Percentiles rank a stretch among this genome's conserved stretches.
These are phyloP conservation scores for Cephus pulcher DNA, from an alignment of 2,888 invertebrate genomes.

Conservation along the genomic window DNA sequence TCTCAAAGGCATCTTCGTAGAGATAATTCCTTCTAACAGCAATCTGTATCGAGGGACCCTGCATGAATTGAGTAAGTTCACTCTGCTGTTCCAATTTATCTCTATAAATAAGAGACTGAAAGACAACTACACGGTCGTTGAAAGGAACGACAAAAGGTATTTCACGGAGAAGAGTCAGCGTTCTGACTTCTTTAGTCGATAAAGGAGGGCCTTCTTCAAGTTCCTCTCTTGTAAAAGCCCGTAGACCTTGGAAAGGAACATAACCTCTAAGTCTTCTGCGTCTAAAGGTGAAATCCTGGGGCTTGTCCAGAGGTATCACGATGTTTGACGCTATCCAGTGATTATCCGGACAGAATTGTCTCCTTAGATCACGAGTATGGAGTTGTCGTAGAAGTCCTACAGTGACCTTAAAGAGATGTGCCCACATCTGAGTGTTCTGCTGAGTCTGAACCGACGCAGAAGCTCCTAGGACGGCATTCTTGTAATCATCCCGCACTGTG, in stretches of 20 bases:
- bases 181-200: conserved; percentile 88
- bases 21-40: conserved; percentile 89
- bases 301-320: conserved; percentile 69
- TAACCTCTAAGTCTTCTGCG: conserved; percentile 65
- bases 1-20: conserved; percentile 98
- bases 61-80: conserved; percentile 79
- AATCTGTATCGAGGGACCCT: conserved; percentile 81
- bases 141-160: conserved; percentile 96
- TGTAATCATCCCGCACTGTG: conserved; percentile 74
- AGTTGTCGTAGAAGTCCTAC: conserved; percentile 84
- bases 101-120: conserved; percentile 76
- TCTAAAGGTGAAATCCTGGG: conserved; percentile 70
- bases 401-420: conserved; percentile 79
- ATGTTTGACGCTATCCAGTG: conserved; percentile 74
- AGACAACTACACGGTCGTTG: conserved; percentile 86
- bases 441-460: conserved; percentile 27
- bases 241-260: conserved; percentile 70
- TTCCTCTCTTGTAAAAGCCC: conserved; percentile 71
- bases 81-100: conserved; percentile 81
- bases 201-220: conserved; percentile 85
- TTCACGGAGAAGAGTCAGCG: conserved; percentile 88
- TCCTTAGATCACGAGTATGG: conserved; percentile 87
- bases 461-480: conserved; percentile 63
- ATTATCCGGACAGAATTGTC: conserved; percentile 79
- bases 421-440: conserved; percentile 77